Evolutionary conservation across 30 jellyfish, hydroid and myxozoan species (phyloP), one percentile per base, ranked within the genome.

Genomic region (Aurelia sp.): DNA sequence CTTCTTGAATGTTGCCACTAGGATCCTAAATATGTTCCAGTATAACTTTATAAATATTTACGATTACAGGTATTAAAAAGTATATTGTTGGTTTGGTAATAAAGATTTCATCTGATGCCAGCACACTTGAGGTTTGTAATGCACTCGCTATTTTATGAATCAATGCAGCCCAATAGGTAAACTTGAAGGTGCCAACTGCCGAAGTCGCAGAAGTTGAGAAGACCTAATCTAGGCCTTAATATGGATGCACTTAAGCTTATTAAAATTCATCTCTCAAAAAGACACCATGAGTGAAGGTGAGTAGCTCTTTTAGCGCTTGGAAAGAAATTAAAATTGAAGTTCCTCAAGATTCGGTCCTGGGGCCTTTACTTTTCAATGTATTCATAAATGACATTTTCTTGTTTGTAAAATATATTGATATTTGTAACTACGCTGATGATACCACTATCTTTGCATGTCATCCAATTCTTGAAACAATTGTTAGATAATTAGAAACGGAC

Each of bases 1-100:
- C 50, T 38, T 5, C 50, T 38, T 4, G 50, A 38, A 38, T 38
- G 9, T 7, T 38, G 10, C 9, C 50, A 7, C 50, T 38, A 38
- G 50, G 50, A 38, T 38, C 9, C 50, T 38, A 38, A 7, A 38
- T 27, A 27, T 38, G 50, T 8, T 38, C 50, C 9, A 4, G 50
- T 38, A 4, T 44, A 44, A 44, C 13, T 44, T 44, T 12, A 44
- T 7, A 8, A 4, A 20, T 63, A 20, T 52, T 57, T 52, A 11
- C 76, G 8, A 19, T 57, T 74, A 52, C 74, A 95, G 99, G 99
- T 7, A 95, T 95, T 8, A 95, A 90, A 86, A 96, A 90, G 80
- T 95, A 81, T 44, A 75, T 91, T 51, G 99, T 95, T 85, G 99
- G 99, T 19, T 60, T 95, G 61, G 91, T 95, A 1, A 95, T 95